A percentile compares a stretch with the other conserved stretches of the same genome.
Evolutionary conservation across 2,888 invertebrate species (phyloP).

Genomic region (Apotomis betuletana): DNA sequence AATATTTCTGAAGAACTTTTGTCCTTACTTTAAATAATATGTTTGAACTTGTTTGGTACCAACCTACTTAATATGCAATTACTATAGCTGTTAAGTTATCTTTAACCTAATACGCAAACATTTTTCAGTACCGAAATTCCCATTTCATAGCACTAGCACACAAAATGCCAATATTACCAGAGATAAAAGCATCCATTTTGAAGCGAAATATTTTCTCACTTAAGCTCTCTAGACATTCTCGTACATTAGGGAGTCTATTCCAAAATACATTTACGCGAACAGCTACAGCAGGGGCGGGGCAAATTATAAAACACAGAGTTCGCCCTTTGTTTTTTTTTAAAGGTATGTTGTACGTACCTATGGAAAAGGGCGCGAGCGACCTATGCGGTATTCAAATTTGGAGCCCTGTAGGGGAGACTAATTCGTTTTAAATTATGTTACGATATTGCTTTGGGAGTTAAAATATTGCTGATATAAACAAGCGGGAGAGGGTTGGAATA

Average conservation of each 20-base stretch:
- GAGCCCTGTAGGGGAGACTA: slow-evolving; percentile 77
- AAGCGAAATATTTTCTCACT: slow-evolving; percentile 49
- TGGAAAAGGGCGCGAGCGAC: slow-evolving; percentile 72
- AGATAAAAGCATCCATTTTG: slow-evolving; percentile 69
- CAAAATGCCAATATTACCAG: slow-evolving; percentile 56
- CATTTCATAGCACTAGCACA: slow-evolving; percentile 62
- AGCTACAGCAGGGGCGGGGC: slow-evolving; percentile 55
- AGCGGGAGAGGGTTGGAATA: slow-evolving; percentile 71
- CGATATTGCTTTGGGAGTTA: slow-evolving; percentile 78
- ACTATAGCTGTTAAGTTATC: slow-evolving; percentile 9
- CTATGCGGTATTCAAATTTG: slow-evolving; percentile 78
- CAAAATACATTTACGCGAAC: slow-evolving; percentile 65
- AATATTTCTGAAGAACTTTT: not conserved
- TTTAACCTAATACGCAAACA: slow-evolving; percentile 41
- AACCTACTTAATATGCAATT: slow-evolving; percentile 8
- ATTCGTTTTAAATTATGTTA: slow-evolving; percentile 83
- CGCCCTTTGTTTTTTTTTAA: slow-evolving; percentile 79
- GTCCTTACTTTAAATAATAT: not conserved
- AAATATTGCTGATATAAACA: slow-evolving; percentile 78
- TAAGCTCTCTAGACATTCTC: slow-evolving; percentile 66
- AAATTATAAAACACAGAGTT: slow-evolving; percentile 74
- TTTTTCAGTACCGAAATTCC: slow-evolving; percentile 43
- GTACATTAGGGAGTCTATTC: slow-evolving; percentile 75
- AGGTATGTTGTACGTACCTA: slow-evolving; percentile 64
- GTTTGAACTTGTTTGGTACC: not conserved